These are phyloP conservation scores for Drosophila ochracea DNA, from an alignment of 2,888 invertebrate genomes.

Conservation along the genomic window DNA sequence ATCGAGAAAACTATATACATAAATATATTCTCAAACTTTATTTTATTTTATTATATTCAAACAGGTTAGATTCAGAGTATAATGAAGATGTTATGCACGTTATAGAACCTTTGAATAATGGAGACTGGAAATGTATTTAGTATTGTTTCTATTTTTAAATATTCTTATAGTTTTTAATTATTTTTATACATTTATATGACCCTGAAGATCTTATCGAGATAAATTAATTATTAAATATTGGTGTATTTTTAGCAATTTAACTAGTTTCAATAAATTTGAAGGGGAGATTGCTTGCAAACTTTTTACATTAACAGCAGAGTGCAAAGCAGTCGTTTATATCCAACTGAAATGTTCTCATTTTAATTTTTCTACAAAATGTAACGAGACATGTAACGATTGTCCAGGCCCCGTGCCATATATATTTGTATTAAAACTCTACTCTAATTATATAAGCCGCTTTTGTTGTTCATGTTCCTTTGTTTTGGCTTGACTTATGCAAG, in stretches of 20 bases:
- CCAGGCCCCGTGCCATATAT: slow-evolving; percentile 43
- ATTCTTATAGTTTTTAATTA: slow-evolving; percentile 14
- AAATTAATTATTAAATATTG: background rate
- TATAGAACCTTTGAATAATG: background rate
- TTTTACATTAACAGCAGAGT: background rate
- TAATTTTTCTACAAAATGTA: slow-evolving; percentile 16
- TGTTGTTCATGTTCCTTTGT: slow-evolving; percentile 41
- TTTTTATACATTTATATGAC: slow-evolving; percentile 7
- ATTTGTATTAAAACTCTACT: slow-evolving; percentile 71
- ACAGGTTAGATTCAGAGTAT: too few relatives aligned
- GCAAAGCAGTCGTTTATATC: background rate
- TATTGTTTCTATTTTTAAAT: background rate
- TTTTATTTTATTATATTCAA: background rate
- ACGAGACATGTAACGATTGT: slow-evolving; percentile 50
- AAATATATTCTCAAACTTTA: too few relatives aligned
- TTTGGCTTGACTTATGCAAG: slow-evolving; percentile 23
- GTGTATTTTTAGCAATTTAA: background rate
- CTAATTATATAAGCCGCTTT: slow-evolving; percentile 60
- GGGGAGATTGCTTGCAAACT: background rate
- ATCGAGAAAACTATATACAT: too few relatives aligned
- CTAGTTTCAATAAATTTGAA: background rate
- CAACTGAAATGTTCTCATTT: background rate
- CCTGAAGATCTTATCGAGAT: background rate
- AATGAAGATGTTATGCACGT: too few relatives aligned
- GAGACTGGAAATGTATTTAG: background rate